Evolutionary conservation across 2,113 vertebrate genomes (phyloP).

Genomic region (Microtus pennsylvanicus): DNA sequence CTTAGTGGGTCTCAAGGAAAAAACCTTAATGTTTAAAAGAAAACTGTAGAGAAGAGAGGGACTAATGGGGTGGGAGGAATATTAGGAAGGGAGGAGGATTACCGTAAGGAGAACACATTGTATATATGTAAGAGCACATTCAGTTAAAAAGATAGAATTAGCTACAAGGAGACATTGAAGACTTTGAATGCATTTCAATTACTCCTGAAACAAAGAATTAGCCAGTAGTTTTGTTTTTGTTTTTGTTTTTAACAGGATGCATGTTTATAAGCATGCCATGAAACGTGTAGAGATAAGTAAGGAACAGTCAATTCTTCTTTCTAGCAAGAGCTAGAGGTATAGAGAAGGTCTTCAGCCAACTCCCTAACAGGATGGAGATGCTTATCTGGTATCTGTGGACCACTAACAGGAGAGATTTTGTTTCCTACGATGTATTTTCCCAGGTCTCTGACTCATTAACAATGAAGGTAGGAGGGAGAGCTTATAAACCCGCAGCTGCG

Average conservation of each 20-base stretch:
- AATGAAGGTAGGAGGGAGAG: constrained; percentile 23
- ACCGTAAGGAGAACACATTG: neutral
- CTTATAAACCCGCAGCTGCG: constrained; percentile 55
- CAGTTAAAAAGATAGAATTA: constrained; percentile 32
- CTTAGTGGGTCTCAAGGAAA: neutral
- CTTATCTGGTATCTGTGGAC: neutral
- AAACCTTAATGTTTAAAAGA: too few species aligned
- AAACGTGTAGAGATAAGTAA: constrained; percentile 1
- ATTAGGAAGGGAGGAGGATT: neutral
- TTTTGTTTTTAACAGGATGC: neutral
- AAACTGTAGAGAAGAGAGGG: too few species aligned
- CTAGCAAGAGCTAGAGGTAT: constrained; percentile 15
- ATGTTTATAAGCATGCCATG: constrained; percentile 21
- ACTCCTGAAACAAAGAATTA: neutral
- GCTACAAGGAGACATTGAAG: neutral
- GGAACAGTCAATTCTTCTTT: neutral
- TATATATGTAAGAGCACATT: neutral
- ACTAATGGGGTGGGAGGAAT: neutral
- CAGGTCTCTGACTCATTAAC: constrained; percentile 55
- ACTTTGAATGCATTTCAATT: constrained; percentile 5
- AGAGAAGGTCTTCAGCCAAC: neutral
- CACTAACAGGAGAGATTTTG: constrained; percentile 37
- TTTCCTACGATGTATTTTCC: constrained; percentile 35
- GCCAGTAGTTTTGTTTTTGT: constrained; percentile 20
- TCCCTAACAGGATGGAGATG: constrained; percentile 28